These are phyloP conservation scores for Motacilla alba DNA, from an alignment of 2,113 vertebrate species.

Conservation along the genomic window DNA sequence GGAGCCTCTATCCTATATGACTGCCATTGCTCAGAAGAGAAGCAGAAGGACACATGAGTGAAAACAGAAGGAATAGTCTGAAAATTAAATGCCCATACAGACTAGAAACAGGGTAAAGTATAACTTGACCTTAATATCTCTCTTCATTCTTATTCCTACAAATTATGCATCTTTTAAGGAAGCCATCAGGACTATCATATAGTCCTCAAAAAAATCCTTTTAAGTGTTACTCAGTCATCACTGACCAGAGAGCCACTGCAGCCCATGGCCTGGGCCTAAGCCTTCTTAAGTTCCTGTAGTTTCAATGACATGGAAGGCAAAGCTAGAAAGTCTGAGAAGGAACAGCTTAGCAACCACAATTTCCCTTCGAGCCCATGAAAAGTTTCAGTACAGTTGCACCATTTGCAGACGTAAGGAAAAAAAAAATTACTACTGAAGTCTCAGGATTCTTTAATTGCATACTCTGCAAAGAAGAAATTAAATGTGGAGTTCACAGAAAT, in stretches of 20 bases:
- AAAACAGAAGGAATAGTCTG: background rate
- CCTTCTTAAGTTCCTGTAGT: background rate
- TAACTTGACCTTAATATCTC: background rate
- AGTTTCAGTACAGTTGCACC: background rate
- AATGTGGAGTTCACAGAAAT: conserved; percentile 63
- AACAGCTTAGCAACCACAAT: background rate
- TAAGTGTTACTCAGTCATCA: background rate
- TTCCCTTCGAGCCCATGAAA: background rate
- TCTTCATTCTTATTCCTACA: background rate
- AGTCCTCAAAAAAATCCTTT: background rate
- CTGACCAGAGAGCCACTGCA: background rate
- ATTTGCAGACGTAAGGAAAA: background rate
- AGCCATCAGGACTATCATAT: background rate
- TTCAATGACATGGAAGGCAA: background rate
- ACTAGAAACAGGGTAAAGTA: background rate
- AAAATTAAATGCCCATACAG: background rate
- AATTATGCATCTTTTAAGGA: background rate
- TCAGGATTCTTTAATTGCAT: conserved; percentile 55
- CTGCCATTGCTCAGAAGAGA: background rate
- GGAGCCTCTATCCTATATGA: background rate
- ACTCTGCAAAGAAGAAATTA: conserved; percentile 47
- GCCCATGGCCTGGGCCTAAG: background rate
- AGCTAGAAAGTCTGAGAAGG: background rate
- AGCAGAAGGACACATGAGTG: background rate
- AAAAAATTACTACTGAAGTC: conserved; percentile 21